Percentiles rank a stretch among this genome's conserved stretches.
phyloP scores from a whole-genome alignment of 2,888 invertebrate species.

The Polyploca ridens region DNA sequence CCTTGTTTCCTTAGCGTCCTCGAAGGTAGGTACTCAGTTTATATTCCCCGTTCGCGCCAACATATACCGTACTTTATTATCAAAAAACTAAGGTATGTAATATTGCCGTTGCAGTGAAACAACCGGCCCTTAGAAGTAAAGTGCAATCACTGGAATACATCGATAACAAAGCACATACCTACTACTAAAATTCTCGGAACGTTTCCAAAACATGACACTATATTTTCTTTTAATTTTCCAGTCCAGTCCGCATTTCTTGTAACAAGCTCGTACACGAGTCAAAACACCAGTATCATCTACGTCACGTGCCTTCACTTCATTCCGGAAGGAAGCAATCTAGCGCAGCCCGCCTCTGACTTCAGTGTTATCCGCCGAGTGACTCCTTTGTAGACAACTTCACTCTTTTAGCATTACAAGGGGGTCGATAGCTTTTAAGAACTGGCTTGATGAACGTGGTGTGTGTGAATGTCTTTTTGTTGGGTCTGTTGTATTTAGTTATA shows the following conservation, averaged over 20 bases:
- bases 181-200: too few relatives aligned
- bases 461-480: not conserved
- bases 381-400: constrained; percentile 31
- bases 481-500: not conserved
- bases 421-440: not conserved
- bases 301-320: constrained; percentile 27
- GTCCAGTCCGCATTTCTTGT: not conserved
- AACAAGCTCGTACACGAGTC: constrained; percentile 1
- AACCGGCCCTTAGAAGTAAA: too few relatives aligned
- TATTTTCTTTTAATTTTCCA: not conserved
- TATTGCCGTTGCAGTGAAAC: too few relatives aligned
- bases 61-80: too few relatives aligned
- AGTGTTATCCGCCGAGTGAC: constrained; percentile 14
- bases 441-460: not conserved
- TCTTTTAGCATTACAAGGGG: not conserved
- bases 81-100: too few relatives aligned
- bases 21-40: too few relatives aligned
- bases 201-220: too few relatives aligned
- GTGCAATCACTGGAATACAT: too few relatives aligned
- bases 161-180: not conserved
- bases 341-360: constrained; percentile 30
- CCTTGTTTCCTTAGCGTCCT: too few relatives aligned
- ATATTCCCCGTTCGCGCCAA: too few relatives aligned
- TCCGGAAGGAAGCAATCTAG: constrained; percentile 47
- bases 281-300: constrained; percentile 4